These are phyloP conservation scores for Aelia acuminata DNA, from an alignment of 2,888 invertebrate genomes.

Conservation along the genomic window DNA sequence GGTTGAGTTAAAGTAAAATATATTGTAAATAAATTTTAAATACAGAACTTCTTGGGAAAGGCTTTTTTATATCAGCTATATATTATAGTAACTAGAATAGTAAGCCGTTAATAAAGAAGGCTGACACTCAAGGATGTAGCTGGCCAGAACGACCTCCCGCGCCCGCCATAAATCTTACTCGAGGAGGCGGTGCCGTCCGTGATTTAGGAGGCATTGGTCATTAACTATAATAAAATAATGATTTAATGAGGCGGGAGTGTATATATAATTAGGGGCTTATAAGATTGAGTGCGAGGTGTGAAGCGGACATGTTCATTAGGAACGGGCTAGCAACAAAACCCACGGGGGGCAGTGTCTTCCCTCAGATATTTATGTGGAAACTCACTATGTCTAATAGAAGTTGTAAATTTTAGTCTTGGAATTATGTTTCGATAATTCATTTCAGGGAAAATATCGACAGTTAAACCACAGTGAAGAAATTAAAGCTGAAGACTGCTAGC, in stretches of 20 bases:
- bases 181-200: background rate
- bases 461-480: too few relatives aligned
- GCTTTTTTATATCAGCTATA: background rate
- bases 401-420: background rate
- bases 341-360: background rate
- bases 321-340: background rate
- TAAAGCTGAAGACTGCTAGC: too few relatives aligned
- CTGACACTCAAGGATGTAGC: background rate
- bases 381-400: background rate
- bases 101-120: background rate
- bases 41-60: background rate
- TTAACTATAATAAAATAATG: constrained; percentile 53
- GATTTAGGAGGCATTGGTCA: constrained; percentile 39
- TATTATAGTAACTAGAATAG: background rate
- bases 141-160: background rate
- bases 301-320: constrained; percentile 51
- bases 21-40: background rate
- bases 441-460: background rate
- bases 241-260: constrained; percentile 31
- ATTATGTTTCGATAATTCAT: background rate
- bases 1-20: too few relatives aligned
- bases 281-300: constrained; percentile 49
- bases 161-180: constrained; percentile 1
- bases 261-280: constrained; percentile 26
- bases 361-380: background rate